A percentile compares a stretch with the other conserved stretches of the same genome.
phyloP scores from a whole-genome alignment of 1,140 invertebrate genomes.

The Eueides isabella region DNA sequence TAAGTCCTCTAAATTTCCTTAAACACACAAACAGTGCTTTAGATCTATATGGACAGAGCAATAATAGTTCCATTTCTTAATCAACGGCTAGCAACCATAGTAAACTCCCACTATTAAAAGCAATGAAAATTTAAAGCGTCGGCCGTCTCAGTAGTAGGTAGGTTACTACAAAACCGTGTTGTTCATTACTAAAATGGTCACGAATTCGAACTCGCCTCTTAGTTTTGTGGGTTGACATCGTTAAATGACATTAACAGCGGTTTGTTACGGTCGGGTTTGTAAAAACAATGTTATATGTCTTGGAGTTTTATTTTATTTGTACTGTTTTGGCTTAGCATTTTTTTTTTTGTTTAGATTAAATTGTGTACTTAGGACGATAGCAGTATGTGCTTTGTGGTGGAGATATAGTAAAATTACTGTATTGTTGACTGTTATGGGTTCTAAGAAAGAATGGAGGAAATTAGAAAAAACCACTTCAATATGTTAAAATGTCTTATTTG shows the following conservation, averaged over 20 bases:
- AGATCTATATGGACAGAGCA: no score
- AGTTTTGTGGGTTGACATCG: conserved; percentile 18
- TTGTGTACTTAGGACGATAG: background rate
- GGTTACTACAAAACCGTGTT: conserved; percentile 11
- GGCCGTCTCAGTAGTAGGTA: background rate
- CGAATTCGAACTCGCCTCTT: conserved; percentile 28
- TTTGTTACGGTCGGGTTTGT: background rate
- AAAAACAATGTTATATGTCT: background rate
- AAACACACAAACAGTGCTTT: no score
- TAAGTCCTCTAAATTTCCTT: no score
- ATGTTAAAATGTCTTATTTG: no score
- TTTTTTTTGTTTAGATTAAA: background rate
- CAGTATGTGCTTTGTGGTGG: background rate
- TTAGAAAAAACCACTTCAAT: no score
- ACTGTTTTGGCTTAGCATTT: background rate
- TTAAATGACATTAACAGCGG: background rate
- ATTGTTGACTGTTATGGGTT: no score
- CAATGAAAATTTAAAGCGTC: background rate
- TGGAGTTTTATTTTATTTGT: background rate
- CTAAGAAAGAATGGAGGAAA: no score
- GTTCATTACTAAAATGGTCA: conserved; percentile 30
- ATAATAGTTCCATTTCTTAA: background rate
- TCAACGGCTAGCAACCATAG: background rate
- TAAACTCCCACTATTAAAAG: background rate
- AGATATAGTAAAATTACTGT: no score